Base-by-base conservation (phyloP, 2,113 vertebrate genomes). In the Rallus limicola region DNA sequence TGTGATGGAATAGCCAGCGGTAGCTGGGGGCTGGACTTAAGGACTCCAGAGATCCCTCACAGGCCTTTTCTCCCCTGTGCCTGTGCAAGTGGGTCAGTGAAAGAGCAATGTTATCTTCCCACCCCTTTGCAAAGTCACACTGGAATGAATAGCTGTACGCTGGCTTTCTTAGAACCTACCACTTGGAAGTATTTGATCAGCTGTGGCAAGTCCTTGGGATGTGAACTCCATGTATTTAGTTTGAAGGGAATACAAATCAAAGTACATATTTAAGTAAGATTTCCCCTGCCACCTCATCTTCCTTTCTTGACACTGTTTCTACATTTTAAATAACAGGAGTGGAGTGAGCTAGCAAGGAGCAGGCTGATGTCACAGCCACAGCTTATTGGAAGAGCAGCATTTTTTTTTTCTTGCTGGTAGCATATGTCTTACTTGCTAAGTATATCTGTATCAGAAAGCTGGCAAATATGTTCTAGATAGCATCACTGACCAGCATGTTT, bases 391-490 rank as follows among this genome's bases (percentile, higher is more conserved):
- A 75, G 24, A 75, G 17, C 33, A 62, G 56, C 33, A 23, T 21
- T 82, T 92, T 70, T 58, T 90, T 91, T 81, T 25, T 60, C 14
- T 40, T 88, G 26, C 48, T 88, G 69, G 80, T 90, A 71, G 62
- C 90, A 81, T 94, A 70, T 88, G 68, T 86, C 91, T 94, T 72
- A 34, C n/a, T 82, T 89, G 38, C 79, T 88, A 78, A 92, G 68
- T 84, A 82, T 84, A 86, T 58, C 65, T 14, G 2, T 91, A 83
- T 40, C 11, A 58, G 80, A 93, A 36, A 70, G 60, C 21, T 88
- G 83, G 86, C 72, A 86, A 84, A 78, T 64, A 9, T 92, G 18
- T 93, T 92, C 60, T 78, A 71, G 53, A 82, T 68, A 92, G 44
- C 50, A 58, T 82, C 40, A 67, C 26, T 91, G 90, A 94, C 76